These are phyloP conservation scores for Hydropsyche tenuis DNA, from an alignment of 1,140 invertebrate species.

Conservation along the genomic window DNA sequence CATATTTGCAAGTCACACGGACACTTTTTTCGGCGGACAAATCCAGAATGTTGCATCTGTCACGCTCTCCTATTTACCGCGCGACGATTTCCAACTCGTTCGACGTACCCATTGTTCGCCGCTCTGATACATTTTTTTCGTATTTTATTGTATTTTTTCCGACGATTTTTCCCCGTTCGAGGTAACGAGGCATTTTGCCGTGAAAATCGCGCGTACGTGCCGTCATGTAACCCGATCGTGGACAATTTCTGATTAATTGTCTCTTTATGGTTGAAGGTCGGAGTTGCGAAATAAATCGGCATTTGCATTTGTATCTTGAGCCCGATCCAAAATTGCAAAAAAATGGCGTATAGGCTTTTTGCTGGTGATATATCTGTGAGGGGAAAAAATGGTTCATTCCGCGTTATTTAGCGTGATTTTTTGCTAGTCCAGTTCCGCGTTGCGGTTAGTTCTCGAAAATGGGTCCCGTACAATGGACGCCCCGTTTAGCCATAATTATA, in stretches of 20 bases:
- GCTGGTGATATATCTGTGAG: too few relatives aligned
- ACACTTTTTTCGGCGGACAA: not conserved
- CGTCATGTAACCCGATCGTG: too few relatives aligned
- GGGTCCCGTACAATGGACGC: too few relatives aligned
- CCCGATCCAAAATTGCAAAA: too few relatives aligned
- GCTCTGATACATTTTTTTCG: not conserved
- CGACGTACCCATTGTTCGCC: not conserved
- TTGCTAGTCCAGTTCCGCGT: conserved; percentile 5
- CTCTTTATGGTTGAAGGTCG: too few relatives aligned
- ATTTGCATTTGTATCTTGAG: too few relatives aligned
- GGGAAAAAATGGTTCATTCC: too few relatives aligned
- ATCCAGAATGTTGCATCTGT: not conserved
- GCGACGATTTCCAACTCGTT: not conserved
- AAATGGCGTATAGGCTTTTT: too few relatives aligned
- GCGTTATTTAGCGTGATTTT: too few relatives aligned
- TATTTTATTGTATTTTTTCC: not conserved
- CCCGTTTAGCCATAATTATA: not conserved
- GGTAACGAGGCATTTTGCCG: not conserved
- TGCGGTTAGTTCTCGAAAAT: not conserved
- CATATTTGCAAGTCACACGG: conserved; percentile 8
- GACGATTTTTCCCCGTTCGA: not conserved
- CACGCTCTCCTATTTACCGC: conserved; percentile 6
- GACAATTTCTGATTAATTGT: too few relatives aligned
- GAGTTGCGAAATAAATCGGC: too few relatives aligned
- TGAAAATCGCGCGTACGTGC: too few relatives aligned